Evolutionary conservation across 23 tunicate species (phyloP).

Genomic region (Ciona savignyi): DNA sequence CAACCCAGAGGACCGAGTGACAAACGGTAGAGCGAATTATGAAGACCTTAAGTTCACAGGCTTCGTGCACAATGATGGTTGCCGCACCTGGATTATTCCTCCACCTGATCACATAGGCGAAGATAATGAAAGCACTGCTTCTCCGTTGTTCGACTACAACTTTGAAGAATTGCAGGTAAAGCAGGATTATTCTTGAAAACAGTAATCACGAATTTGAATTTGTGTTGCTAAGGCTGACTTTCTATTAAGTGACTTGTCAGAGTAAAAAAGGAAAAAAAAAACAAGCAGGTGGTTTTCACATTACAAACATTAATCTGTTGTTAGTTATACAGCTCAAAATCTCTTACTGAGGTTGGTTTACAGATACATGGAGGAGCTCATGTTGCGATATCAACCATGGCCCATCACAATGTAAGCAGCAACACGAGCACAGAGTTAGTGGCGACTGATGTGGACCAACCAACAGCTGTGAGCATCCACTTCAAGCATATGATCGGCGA

Average conservation of each 20-base stretch:
- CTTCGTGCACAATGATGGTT: slow-evolving; percentile 5
- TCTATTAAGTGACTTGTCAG: too few species aligned
- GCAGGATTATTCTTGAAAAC: too few species aligned
- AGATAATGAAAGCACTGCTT: not conserved
- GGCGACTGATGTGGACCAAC: not conserved
- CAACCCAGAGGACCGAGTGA: slow-evolving; percentile 25
- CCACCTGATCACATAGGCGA: slow-evolving; percentile 7
- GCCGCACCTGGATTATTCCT: slow-evolving; percentile 22
- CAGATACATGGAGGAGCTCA: slow-evolving; percentile 18
- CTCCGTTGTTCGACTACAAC: slow-evolving; percentile 6
- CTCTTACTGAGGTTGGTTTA: too few species aligned
- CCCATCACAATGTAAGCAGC: slow-evolving; percentile 13
- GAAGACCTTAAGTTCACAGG: slow-evolving; percentile 8
- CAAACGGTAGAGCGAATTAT: slow-evolving; percentile 17
- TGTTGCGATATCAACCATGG: slow-evolving; percentile 12
- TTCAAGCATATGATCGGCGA: slow-evolving; percentile 19
- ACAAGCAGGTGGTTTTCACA: too few species aligned
- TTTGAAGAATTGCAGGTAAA: slow-evolving; percentile 20
- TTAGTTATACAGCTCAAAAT: too few species aligned
- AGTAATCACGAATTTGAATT: too few species aligned
- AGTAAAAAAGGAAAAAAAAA: too few species aligned
- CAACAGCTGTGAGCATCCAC: slow-evolving; percentile 4
- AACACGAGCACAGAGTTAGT: slow-evolving; percentile 9
- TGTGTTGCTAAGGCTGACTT: too few species aligned
- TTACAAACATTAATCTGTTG: too few species aligned